Percentiles rank a stretch among this genome's conserved stretches.
phyloP scores from a whole-genome alignment of 2,797 vertebrate species.

The Rachycentron canadum region DNA sequence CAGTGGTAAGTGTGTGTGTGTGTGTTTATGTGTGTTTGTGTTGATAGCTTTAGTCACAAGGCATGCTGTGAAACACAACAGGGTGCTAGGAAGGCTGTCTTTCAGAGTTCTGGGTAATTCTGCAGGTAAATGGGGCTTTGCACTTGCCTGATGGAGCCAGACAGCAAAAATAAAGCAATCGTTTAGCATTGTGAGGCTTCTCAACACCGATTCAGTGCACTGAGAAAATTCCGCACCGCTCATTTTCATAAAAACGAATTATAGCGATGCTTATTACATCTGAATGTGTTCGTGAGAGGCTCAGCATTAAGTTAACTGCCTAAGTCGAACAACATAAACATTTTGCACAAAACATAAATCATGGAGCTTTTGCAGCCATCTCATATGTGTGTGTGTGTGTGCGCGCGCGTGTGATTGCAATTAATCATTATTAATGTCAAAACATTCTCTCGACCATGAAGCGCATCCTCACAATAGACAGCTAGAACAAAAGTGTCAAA shows the following conservation, averaged over 20 bases:
- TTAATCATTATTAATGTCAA: constrained; percentile 56
- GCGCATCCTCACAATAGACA: constrained; percentile 26
- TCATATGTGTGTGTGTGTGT: constrained; percentile 4
- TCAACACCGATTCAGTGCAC: constrained; percentile 45
- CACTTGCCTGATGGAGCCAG: constrained; percentile 56
- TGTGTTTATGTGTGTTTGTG: constrained; percentile 37
- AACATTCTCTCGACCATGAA: constrained; percentile 32
- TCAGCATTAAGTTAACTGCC: constrained; percentile 53
- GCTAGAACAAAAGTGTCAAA: constrained; percentile 37
- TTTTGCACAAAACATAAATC: constrained; percentile 50
- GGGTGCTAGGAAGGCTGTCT: constrained; percentile 53
- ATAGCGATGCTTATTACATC: constrained; percentile 50
- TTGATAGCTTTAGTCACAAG: constrained; percentile 74
- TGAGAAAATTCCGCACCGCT: constrained; percentile 49
- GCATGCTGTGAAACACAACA: constrained; percentile 69
- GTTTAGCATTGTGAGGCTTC: constrained; percentile 53
- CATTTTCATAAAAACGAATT: constrained; percentile 61
- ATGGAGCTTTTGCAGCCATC: constrained; percentile 39
- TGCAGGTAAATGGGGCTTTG: constrained; percentile 75
- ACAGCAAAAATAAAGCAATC: constrained; percentile 68
- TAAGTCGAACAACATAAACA: constrained; percentile 51
- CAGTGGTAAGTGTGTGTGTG: constrained; percentile 35
- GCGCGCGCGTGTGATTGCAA: constrained; percentile 38
- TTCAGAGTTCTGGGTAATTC: constrained; percentile 69
- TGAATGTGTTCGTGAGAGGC: constrained; percentile 45